Base-by-base conservation (phyloP, 2,797 vertebrate genomes). In the Alectoris magna region DNA sequence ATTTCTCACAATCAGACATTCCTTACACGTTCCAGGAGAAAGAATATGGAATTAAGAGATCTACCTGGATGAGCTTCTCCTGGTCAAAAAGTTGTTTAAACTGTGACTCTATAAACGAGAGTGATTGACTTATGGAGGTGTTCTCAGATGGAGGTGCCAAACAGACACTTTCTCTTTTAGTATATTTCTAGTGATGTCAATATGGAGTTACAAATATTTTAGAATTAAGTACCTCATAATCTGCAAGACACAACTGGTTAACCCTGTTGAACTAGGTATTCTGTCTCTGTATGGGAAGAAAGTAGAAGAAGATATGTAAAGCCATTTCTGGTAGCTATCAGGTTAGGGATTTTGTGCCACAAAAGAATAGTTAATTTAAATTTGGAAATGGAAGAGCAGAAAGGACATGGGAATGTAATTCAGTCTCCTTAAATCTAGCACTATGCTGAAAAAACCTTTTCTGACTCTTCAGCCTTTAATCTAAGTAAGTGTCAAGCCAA, bases 151-250 rank as follows among this genome's bases (percentile, higher is more conserved):
- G 56, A 58, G 17, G 1, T 21, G 12, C 18, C 43, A 9, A 68
- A 51, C 6, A 68, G 10, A 74, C 0, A 7, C 21, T 2, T 69
- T 48, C 27, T 8, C 49, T 80, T n/a, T 46, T 64, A 2, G 0
- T 49, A 11, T 34, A 14, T 44, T 87, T 84, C 27, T 48, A 60
- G 11, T 17, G 15, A 53, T 46, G 12, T 4, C 16, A 78, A 1
- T 24, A 12, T 23, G 7, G 3, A 34, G 8, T 22, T 64, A 72
- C 69, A 14, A 26, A 39, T 29, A 4, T 41, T 38, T 34, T 36
- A 69, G 22, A 66, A 49, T 5, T 19, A 0, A 70, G 5, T 19
- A 51, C 11, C 8, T 73, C 59, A 36, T 70, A 79, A 79, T 63
- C 36, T n/a, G 12, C 29, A 73, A 51, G 31, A 41, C 6, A 4